Conservation (phyloP, 2,888 invertebrate species). For the Parthenolecanium corni region DNA sequence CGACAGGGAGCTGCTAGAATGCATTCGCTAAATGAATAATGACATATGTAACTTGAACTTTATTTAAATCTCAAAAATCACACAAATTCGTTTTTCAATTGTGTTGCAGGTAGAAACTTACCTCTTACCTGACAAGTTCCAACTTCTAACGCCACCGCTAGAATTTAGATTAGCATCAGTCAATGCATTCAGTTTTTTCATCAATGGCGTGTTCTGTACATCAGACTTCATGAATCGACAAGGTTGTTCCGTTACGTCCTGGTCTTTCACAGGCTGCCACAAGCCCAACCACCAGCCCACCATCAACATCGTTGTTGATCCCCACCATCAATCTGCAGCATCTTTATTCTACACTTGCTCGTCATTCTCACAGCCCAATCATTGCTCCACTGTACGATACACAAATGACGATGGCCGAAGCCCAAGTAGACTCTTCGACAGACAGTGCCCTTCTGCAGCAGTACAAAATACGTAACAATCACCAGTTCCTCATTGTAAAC, state of each 20-base stretch:
- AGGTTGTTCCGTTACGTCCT: constrained; percentile 13
- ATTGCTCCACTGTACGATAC: constrained; percentile 41
- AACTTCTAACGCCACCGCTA: not conserved
- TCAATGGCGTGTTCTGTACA: constrained; percentile 11
- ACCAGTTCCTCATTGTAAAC: constrained; percentile 50
- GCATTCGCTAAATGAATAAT: too few relatives aligned
- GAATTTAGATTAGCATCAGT: not conserved
- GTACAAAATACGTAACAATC: constrained; percentile 46
- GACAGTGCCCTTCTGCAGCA: constrained; percentile 31
- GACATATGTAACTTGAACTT: too few relatives aligned
- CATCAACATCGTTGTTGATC: not conserved
- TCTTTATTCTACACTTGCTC: not conserved
- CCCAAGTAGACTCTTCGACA: constrained; percentile 33
- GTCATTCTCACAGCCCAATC: not conserved
- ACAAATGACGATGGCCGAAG: constrained; percentile 62
- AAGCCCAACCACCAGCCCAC: not conserved
- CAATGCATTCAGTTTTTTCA: not conserved
- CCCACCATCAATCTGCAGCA: too few relatives aligned
- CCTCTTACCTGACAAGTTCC: constrained; percentile 4
- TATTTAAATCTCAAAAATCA: too few relatives aligned
- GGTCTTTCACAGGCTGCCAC: constrained; percentile 16
- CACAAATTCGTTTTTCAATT: not conserved
- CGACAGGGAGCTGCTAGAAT: too few relatives aligned
- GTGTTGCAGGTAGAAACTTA: constrained; percentile 19
- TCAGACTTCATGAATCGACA: constrained; percentile 25